phyloP scores from a whole-genome alignment of 2,113 vertebrate genomes.

The Phalacrocorax aristotelis region DNA sequence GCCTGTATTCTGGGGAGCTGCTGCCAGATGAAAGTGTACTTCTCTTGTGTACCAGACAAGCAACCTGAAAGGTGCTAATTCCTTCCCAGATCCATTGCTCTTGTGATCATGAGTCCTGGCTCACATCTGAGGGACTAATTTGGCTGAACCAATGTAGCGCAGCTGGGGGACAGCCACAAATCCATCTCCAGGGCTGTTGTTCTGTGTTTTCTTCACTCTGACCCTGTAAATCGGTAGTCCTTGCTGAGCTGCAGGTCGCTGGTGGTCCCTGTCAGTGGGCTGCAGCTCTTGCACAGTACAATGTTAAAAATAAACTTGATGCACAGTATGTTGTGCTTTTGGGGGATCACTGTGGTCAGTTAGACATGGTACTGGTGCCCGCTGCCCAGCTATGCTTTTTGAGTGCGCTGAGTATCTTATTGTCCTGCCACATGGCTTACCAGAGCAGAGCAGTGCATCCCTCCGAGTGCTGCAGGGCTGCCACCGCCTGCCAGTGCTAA shows the following conservation, averaged over 20 bases:
- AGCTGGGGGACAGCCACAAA: not conserved
- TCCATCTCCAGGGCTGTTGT: not conserved
- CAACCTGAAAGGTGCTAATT: not conserved
- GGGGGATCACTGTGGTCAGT: fast-evolving
- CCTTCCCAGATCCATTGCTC: not conserved
- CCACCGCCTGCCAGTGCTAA: not conserved
- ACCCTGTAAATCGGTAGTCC: not conserved
- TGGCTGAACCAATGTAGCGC: not conserved
- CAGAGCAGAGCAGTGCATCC: not conserved
- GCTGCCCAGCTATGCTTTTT: not conserved
- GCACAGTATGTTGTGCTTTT: not conserved
- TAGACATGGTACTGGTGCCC: not conserved
- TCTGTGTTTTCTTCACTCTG: not conserved
- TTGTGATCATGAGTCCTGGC: not conserved
- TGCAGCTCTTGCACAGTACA: not conserved
- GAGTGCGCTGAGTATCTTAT: not conserved
- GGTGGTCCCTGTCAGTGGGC: not conserved
- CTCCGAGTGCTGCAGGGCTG: not conserved
- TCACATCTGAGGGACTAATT: not conserved
- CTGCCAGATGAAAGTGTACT: not conserved
- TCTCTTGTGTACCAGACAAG: not conserved
- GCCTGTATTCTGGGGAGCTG: not conserved
- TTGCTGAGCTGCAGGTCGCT: not conserved
- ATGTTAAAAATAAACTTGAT: not conserved
- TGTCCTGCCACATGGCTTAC: not conserved